Percentiles rank a stretch among this genome's conserved stretches.
Conservation (phyloP, 2,113 vertebrate genomes). For the Pachyramphus minor region DNA sequence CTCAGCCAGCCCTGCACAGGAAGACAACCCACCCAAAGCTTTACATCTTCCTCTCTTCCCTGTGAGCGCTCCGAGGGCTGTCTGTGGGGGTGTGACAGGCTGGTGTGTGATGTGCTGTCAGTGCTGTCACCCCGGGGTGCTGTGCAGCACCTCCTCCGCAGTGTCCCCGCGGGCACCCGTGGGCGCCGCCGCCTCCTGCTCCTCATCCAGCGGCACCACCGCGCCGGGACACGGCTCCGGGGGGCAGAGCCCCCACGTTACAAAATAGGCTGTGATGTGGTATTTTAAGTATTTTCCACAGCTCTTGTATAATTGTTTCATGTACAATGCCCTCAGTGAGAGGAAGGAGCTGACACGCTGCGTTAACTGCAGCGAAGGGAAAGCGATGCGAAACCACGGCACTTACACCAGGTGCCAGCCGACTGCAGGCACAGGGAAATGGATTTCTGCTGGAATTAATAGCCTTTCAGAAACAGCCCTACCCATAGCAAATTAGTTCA, state of each 20-base stretch:
- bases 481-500: neutral
- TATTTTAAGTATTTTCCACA: neutral
- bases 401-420: neutral
- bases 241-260: neutral
- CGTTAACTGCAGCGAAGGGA: neutral
- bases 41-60: neutral
- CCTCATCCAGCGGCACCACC: neutral
- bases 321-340: neutral
- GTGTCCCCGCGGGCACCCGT: neutral
- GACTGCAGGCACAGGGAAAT: neutral
- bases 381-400: neutral
- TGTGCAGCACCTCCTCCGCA: neutral
- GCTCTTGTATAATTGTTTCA: neutral
- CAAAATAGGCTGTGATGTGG: neutral
- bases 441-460: neutral
- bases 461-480: neutral
- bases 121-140: neutral
- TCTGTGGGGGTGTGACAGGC: neutral
- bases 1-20: neutral
- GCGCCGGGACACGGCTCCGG: fast-evolving
- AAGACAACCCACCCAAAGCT: neutral
- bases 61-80: neutral
- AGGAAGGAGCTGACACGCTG: neutral
- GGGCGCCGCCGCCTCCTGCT: neutral
- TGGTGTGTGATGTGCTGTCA: neutral